Evolutionary conservation across 2,888 invertebrate species (phyloP).

Genomic region (Lycocerus yunnanus): DNA sequence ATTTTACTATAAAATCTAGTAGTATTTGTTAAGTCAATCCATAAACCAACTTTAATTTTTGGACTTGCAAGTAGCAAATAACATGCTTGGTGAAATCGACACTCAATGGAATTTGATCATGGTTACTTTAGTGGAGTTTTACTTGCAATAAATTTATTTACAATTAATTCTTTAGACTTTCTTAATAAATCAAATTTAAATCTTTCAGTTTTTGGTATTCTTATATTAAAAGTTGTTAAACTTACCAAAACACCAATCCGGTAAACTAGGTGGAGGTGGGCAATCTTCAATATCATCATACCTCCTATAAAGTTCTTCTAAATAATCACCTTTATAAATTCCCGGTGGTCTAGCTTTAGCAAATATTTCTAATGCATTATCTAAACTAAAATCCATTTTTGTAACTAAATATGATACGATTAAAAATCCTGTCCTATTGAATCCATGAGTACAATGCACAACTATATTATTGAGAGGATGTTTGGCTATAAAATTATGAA

Average conservation of each 20-base stretch:
- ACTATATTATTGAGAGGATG: conserved; percentile 80
- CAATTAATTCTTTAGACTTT: conserved; percentile 73
- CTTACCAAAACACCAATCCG: conserved; percentile 82
- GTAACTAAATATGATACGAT: conserved; percentile 91
- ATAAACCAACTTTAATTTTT: conserved; percentile 87
- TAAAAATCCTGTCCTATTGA: conserved; percentile 96
- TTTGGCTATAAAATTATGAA: conserved; percentile 76
- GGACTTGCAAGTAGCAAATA: conserved; percentile 78
- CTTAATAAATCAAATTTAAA: too few relatives aligned
- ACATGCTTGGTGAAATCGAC: conserved; percentile 86
- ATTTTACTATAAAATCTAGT: conserved; percentile 86
- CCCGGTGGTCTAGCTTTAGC: conserved; percentile 84
- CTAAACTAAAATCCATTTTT: conserved; percentile 80
- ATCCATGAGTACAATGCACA: conserved; percentile 97
- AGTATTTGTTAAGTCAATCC: conserved; percentile 98
- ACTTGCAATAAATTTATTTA: conserved; percentile 87
- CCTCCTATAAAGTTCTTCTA: conserved; percentile 81
- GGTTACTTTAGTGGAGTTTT: conserved; percentile 90
- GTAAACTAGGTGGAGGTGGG: conserved; percentile 75
- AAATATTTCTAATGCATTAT: conserved; percentile 81
- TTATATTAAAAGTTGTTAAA: background rate
- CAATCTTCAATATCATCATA: conserved; percentile 77
- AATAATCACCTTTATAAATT: conserved; percentile 96
- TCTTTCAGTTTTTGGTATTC: background rate
- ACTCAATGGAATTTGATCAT: conserved; percentile 82